Evolutionary conservation across 2,113 vertebrate species (phyloP).

Genomic region (Sakesphorus luctuosus): DNA sequence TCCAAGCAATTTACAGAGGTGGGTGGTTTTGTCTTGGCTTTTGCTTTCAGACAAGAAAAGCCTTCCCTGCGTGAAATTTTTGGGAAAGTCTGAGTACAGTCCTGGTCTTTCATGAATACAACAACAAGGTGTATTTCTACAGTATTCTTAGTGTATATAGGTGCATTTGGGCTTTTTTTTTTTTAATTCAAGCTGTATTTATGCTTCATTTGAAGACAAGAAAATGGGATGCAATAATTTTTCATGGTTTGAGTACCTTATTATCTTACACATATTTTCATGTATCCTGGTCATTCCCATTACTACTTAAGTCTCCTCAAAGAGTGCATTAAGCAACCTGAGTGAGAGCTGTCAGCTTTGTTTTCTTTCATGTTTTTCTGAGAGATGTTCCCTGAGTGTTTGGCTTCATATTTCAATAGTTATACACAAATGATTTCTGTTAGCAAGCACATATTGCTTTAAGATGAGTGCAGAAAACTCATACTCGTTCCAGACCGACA

Average conservation of each 20-base stretch:
- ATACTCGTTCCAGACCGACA: not conserved
- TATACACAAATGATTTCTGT: not conserved
- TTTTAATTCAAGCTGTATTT: not conserved
- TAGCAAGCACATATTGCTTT: not conserved
- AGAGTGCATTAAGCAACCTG: not conserved
- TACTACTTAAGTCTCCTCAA: not conserved
- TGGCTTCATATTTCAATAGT: not conserved
- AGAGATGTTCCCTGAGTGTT: not conserved
- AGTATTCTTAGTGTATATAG: not conserved
- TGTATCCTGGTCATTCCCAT: not conserved
- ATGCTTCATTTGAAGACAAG: not conserved
- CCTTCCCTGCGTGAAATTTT: not conserved
- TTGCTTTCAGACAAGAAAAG: slow-evolving; percentile 2
- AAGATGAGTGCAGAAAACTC: not conserved
- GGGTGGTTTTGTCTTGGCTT: not conserved
- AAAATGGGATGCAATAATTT: not conserved
- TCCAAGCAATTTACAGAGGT: not conserved
- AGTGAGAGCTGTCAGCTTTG: not conserved
- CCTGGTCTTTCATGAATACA: not conserved
- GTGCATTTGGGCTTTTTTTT: not conserved
- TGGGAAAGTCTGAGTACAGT: not conserved
- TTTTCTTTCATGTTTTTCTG: not conserved
- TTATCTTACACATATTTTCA: not conserved
- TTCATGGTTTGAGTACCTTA: not conserved
- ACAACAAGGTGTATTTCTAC: not conserved